Evolutionary conservation across 1,140 invertebrate genomes (phyloP).

Genomic region (Harpegnathos saltator): DNA sequence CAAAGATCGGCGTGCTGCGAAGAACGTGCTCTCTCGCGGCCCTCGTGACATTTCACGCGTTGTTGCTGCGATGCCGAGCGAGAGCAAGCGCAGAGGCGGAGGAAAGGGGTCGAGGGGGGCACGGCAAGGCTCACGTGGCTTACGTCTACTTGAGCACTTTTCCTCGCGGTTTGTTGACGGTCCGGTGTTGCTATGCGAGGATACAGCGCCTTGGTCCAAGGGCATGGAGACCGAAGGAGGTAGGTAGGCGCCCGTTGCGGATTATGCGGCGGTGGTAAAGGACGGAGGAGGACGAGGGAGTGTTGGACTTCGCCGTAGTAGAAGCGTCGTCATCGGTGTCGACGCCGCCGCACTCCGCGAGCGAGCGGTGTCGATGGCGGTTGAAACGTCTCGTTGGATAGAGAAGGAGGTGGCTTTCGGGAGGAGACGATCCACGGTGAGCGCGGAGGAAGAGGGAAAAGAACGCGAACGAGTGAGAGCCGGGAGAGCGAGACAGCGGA

Average conservation of each 20-base stretch:
- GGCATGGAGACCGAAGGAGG: constrained; percentile 35
- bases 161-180: constrained; percentile 25
- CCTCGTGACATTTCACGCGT: no score
- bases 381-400: constrained; percentile 26
- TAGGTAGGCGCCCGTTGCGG: constrained; percentile 10
- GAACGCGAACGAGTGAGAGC: background rate
- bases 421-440: no score
- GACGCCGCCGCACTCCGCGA: constrained; percentile 4
- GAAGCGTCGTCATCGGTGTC: constrained; percentile 46
- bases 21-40: no score
- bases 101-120: background rate
- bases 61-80: no score
- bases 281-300: constrained; percentile 24
- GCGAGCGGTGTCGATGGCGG: constrained; percentile 43
- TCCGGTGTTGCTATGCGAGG: constrained; percentile 50
- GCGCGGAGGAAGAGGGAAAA: background rate
- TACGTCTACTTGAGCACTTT: constrained; percentile 16
- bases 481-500: background rate
- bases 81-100: background rate
- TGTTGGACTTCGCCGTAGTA: background rate
- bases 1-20: no score
- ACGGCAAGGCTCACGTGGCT: background rate
- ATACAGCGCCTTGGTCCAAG: constrained; percentile 34
- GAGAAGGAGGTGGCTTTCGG: background rate
- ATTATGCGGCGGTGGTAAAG: constrained; percentile 43